These are phyloP conservation scores for Zosterops lateralis DNA, from an alignment of 2,113 vertebrate species.

Conservation along the genomic window DNA sequence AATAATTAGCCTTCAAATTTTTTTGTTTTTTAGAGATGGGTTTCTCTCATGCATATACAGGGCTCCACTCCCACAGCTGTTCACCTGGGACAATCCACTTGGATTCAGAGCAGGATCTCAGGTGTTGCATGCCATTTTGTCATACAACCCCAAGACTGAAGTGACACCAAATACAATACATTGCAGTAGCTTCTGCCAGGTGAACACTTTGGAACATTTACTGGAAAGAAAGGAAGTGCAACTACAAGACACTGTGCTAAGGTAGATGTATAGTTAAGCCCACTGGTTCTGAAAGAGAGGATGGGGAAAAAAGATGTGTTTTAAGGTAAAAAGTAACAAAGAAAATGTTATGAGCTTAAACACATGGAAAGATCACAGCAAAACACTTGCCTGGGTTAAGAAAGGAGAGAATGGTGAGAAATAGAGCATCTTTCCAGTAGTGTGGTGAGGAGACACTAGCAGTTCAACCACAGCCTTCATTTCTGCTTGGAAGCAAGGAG, in stretches of 20 bases:
- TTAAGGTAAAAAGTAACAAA: background rate
- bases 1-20: background rate
- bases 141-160: background rate
- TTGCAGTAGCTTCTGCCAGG: background rate
- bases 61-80: background rate
- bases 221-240: background rate
- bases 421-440: background rate
- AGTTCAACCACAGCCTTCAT: background rate
- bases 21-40: background rate
- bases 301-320: background rate
- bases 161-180: background rate
- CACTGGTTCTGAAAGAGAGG: background rate
- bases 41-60: background rate
- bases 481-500: background rate
- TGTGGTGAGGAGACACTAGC: background rate
- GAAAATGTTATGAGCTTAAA: background rate
- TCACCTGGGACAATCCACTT: rapidly evolving
- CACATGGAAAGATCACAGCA: background rate
- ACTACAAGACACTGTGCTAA: background rate
- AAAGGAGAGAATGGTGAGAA: background rate
- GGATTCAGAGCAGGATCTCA: background rate
- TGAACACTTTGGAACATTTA: background rate
- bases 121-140: background rate
- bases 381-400: background rate
- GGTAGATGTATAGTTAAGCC: background rate